Evolutionary conservation across 2,888 invertebrate species (phyloP), one percentile per base, ranked within the genome.

Genomic region (Onchidella celtica): DNA sequence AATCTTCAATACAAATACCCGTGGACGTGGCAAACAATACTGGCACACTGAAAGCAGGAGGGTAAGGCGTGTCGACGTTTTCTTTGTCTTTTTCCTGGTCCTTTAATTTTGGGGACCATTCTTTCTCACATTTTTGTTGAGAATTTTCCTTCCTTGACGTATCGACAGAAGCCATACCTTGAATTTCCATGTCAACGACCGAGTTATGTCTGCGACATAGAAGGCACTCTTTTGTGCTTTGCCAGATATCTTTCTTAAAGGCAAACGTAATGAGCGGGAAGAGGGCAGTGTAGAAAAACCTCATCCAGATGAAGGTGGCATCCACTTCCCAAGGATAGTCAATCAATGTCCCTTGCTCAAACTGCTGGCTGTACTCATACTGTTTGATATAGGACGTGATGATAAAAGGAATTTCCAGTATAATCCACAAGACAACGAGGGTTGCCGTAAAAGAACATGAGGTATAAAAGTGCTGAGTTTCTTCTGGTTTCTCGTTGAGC

Each of bases 1-100:
- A 83, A 29, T 86, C 87, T 75, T 89, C 87, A 36, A 90, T 87
- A 75, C 89, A 90, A 3, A 92, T 88, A 27, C 92, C 92, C 40
- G 90, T 85, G 27, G 90, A 88, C 0, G 91, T 92, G 11, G 91
- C 92, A 85, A 91, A 92, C 24, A 92, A 83, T 3, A 92, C 91
- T 3, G 92, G 92, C 29, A 91, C 89, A 76, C 88, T 89, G 76
- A 90, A 89, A 2, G 82, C 36, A 55, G 85, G 79, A 32, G 83
- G 68, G 68, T 79, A 82, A 4, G 83, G 83, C 4, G 84, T 82
- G 55, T 87, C 85, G 6, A 70, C 73, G 68, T 85, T 84, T 27
- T 61, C 59, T 76, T 70, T 73, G 57, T 85, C 74, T 77, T 84
- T 80, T 84, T 83, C 36, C n/a, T n/a, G n/a, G 78, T 82, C 66